Evolutionary conservation across 2,113 vertebrate species (phyloP).

Genomic region (Sus scrofa): T2T-Sscrofa CM000826.6:113984501-113985000

Average conservation of each 20-base stretch:
- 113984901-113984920: neutral
- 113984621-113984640: neutral
- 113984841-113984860: neutral
- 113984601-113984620: accelerated
- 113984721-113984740: neutral
- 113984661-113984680: neutral
- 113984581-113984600: accelerated
- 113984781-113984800: neutral
- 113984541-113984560: neutral
- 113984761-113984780: neutral
- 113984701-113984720: neutral
- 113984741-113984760: neutral
- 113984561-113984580: accelerated
- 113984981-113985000: neutral
- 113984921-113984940: neutral
- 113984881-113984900: neutral
- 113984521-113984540: neutral
- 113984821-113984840: neutral
- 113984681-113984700: neutral
- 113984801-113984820: no score
- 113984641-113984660: neutral
- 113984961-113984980: neutral
- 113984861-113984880: neutral
- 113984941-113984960: neutral
- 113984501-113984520: neutral